Base-by-base conservation (phyloP, 2,113 vertebrate genomes). In the Macrotus californicus region DNA sequence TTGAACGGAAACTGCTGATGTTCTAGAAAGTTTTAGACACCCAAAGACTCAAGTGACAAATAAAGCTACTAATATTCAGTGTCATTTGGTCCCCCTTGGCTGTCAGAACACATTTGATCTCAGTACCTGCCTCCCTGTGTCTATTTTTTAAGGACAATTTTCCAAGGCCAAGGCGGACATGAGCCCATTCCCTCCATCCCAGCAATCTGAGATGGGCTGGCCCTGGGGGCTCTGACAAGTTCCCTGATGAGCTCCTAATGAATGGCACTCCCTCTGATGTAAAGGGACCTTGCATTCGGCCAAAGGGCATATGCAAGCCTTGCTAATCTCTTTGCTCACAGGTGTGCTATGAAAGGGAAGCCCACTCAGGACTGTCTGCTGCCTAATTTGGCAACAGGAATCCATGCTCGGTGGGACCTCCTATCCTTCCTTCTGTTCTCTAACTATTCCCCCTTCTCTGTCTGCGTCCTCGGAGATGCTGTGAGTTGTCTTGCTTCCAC, bases 371-470 rank as follows among this genome's bases (percentile, higher is more conserved):
- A 8, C n/a, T 10, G 54, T 48, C 41, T 84, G 34, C 52, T 1
- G 43, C 61, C 67, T 61, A 1, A 10, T 87, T 48, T 54, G 88
- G 52, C 41, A 21, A 24, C 43, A 82, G 83, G 48, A 88, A 66
- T 29, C 11, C 43, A 2, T 39, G 36, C 59, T 7, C 41, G 64
- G 39, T 26, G 18, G 16, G 15, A 2, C 12, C 19, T 29, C 21
- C 0, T 7, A 7, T 2, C 7, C 39, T 29, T 22, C 16, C 50
- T 10, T 21, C 56, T 13, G 18, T 43, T 21, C 26, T 75, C 19
- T 70, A 15, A 12, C 31, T 77, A 61, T 2, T 24, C 18, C 29
- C 48, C 26, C 29, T 46, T 24, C 61, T 31, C 16, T n/a, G n/a
- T n/a, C n/a, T n/a, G n/a, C 1, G 31, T 46, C 89, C 75, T 41